Conservation (phyloP, 2,888 invertebrate genomes). For the Polymixis flavicincta region DNA sequence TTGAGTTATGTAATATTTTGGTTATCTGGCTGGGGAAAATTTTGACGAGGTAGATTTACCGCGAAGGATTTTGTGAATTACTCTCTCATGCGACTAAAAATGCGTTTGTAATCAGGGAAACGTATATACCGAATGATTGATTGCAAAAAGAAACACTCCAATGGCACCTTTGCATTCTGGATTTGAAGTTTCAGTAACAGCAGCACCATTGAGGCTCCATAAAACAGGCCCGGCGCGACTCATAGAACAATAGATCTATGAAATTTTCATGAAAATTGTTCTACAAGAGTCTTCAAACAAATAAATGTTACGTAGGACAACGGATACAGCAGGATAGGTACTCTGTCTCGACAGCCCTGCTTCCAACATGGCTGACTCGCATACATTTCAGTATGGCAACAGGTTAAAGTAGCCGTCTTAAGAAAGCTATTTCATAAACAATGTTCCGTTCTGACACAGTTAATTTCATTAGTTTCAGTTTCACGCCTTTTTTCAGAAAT, state of each 20-base stretch:
- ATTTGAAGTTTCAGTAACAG: not conserved
- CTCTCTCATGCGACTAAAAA: not conserved
- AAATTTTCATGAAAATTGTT: too few species aligned
- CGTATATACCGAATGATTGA: not conserved
- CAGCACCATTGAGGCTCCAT: not conserved
- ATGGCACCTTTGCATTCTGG: too few species aligned
- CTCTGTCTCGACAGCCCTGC: not conserved
- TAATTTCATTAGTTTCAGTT: not conserved
- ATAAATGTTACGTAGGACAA: not conserved
- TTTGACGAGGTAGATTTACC: not conserved
- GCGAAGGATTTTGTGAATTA: not conserved
- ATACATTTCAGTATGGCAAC: not conserved
- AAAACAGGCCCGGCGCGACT: too few species aligned
- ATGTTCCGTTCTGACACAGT: not conserved
- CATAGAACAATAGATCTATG: too few species aligned
- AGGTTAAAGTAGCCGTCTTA: not conserved
- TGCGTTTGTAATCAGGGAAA: not conserved
- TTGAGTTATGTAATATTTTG: conserved; percentile 54
- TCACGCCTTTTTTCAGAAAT: not conserved
- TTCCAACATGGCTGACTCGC: not conserved
- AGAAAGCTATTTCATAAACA: not conserved
- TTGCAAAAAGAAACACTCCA: not conserved
- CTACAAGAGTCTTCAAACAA: not conserved
- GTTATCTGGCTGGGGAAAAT: conserved; percentile 26
- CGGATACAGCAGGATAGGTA: not conserved